These are phyloP conservation scores for Scaptomyza montana DNA, from an alignment of 1,140 invertebrate species.

Conservation along the genomic window DNA sequence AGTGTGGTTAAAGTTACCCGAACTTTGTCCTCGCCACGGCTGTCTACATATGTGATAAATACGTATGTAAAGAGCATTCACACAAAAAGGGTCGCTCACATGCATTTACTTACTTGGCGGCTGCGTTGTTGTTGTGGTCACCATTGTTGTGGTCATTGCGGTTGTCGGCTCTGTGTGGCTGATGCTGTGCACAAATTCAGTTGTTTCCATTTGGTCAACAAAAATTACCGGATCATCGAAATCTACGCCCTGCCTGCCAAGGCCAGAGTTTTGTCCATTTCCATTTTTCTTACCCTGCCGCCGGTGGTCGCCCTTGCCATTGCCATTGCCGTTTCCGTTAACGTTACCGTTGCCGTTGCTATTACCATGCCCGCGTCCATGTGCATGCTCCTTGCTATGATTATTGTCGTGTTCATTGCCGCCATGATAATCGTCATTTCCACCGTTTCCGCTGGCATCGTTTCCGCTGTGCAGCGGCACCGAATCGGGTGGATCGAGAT, in stretches of 20 bases:
- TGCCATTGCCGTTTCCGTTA: conserved; percentile 63
- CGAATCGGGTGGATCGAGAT: conserved; percentile 83
- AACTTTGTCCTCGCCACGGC: too few species aligned
- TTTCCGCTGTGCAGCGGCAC: conserved; percentile 83
- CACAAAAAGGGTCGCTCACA: conserved; percentile 45
- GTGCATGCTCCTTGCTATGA: conserved; percentile 83
- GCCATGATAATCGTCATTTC: conserved; percentile 85
- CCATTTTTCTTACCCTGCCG: conserved; percentile 56
- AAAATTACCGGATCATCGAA: conserved; percentile 83
- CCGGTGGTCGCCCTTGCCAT: conserved; percentile 68
- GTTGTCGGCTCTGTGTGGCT: conserved; percentile 84
- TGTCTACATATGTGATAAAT: background rate
- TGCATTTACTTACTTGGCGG: conserved; percentile 87
- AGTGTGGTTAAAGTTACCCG: conserved; percentile 4
- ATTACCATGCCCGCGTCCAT: conserved; percentile 80
- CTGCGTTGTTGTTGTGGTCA: conserved; percentile 87
- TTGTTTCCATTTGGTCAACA: conserved; percentile 84
- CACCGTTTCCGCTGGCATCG: conserved; percentile 81
- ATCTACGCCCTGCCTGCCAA: conserved; percentile 83
- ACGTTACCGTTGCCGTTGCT: conserved; percentile 84
- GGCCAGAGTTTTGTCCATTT: conserved; percentile 55
- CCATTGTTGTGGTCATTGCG: conserved; percentile 84
- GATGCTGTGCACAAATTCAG: conserved; percentile 84
- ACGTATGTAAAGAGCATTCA: background rate
- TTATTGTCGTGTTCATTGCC: conserved; percentile 84